Percentiles rank a stretch among this genome's conserved stretches.
Evolutionary conservation across 2,888 invertebrate genomes (phyloP).

Genomic region (Xanthostigma xanthostigma): DNA sequence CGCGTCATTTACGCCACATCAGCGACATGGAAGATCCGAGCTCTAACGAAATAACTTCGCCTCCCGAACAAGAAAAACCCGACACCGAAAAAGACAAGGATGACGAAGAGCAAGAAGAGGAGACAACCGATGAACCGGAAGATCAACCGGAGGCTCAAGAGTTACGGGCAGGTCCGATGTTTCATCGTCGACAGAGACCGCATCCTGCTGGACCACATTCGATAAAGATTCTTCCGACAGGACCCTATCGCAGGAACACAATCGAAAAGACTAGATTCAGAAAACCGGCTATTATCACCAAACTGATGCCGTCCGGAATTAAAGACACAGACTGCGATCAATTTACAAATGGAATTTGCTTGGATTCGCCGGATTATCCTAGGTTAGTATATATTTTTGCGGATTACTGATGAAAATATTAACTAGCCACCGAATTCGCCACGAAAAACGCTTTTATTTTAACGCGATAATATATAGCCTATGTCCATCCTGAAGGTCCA

Average conservation of each 20-base stretch:
- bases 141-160: conserved; percentile 9
- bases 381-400: conserved; percentile 40
- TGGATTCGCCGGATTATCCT: conserved; percentile 60
- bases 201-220: neutral
- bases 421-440: too few species aligned
- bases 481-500: too few species aligned
- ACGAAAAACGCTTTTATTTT: too few species aligned
- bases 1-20: conserved; percentile 13
- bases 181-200: neutral
- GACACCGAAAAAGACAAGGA: neutral
- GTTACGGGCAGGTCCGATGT: conserved; percentile 2
- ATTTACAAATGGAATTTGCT: conserved; percentile 56
- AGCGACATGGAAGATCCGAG: too few species aligned
- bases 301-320: conserved; percentile 22
- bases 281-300: conserved; percentile 13
- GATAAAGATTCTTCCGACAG: neutral
- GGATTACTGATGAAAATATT: too few species aligned
- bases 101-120: neutral
- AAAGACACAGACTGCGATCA: conserved; percentile 40
- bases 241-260: conserved; percentile 8
- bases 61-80: too few species aligned
- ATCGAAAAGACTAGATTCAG: conserved; percentile 3
- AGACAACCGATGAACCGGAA: neutral
- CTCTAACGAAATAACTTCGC: too few species aligned
- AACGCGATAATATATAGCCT: too few species aligned